A percentile compares a stretch with the other conserved stretches of the same genome.
These are phyloP conservation scores for Himalopsyche japonica DNA, from an alignment of 2,888 invertebrate species.

Conservation along the genomic window DNA sequence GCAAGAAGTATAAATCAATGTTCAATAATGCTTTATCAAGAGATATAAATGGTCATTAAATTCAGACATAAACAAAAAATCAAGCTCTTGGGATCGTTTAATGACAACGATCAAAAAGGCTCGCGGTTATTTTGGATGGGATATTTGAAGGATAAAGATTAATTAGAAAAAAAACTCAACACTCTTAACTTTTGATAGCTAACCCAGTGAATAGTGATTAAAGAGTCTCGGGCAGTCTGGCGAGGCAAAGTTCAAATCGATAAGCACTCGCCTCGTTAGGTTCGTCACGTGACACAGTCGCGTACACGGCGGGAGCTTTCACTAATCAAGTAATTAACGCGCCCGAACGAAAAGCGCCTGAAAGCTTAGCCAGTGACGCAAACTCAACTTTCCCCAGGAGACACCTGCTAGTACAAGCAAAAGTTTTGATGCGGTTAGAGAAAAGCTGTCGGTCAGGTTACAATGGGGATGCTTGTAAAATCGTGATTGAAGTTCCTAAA, in stretches of 20 bases:
- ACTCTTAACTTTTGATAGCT: not conserved
- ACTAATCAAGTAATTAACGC: not conserved
- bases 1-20: too few species aligned
- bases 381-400: not conserved
- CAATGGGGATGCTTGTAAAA: not conserved
- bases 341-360: not conserved
- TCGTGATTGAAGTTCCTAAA: not conserved
- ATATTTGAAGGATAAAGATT: too few species aligned
- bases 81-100: too few species aligned
- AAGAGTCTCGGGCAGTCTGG: not conserved
- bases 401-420: not conserved
- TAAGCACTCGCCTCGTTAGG: not conserved
- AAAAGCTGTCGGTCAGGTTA: not conserved
- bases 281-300: not conserved
- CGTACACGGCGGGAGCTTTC: not conserved
- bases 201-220: not conserved
- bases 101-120: too few species aligned
- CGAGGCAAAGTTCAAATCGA: not conserved
- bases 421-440: not conserved
- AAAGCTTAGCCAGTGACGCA: not conserved
- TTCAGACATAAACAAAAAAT: too few species aligned
- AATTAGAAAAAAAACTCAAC: not conserved
- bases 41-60: too few species aligned
- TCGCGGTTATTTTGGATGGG: too few species aligned
- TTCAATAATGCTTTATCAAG: too few species aligned